Evolutionary conservation across 1,140 invertebrate species (phyloP).

Genomic region (Nebria ingens): DNA sequence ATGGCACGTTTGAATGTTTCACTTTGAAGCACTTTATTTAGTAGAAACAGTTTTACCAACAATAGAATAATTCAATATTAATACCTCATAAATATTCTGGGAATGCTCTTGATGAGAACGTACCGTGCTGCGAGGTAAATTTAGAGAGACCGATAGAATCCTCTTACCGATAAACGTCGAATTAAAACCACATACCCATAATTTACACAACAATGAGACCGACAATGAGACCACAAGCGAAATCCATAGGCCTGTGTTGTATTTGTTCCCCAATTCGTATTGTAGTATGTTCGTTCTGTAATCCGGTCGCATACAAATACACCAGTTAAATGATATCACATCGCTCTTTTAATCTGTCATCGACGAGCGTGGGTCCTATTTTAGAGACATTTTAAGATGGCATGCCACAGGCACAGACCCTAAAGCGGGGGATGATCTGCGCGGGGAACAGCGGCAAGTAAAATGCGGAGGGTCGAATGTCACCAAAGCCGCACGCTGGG

Average conservation of each 20-base stretch:
- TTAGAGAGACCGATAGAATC: neutral
- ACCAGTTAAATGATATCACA: slow-evolving; percentile 1
- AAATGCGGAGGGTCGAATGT: neutral
- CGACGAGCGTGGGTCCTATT: neutral
- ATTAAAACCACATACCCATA: neutral
- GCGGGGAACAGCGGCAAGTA: neutral
- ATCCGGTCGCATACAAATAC: neutral
- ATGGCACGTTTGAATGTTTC: no score
- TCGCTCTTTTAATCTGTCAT: neutral
- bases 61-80: neutral
- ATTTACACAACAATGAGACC: neutral
- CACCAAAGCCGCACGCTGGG: neutral
- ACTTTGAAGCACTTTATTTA: no score
- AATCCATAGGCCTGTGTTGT: neutral
- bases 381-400: neutral
- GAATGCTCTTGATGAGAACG: neutral
- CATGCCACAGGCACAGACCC: neutral
- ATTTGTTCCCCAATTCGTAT: neutral
- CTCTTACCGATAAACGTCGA: neutral
- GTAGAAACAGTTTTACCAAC: no score
- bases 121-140: neutral
- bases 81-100: neutral
- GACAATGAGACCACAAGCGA: neutral
- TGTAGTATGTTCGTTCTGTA: neutral
- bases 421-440: neutral